These are phyloP conservation scores for Dasysyrphus tricinctus DNA, from an alignment of 2,888 invertebrate genomes.

Conservation along the genomic window DNA sequence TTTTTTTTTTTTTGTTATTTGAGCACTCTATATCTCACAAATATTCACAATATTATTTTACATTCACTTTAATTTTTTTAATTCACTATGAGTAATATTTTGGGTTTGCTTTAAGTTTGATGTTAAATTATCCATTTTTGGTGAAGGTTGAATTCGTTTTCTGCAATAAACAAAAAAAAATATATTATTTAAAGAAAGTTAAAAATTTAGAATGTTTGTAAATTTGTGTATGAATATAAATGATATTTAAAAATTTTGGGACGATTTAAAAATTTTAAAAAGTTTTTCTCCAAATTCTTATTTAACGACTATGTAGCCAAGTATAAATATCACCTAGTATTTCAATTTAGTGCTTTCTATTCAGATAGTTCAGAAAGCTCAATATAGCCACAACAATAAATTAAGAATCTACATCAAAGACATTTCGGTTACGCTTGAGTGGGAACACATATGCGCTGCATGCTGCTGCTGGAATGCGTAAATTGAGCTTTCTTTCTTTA, in stretches of 20 bases:
- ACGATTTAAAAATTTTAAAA: neutral
- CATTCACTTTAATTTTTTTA: neutral
- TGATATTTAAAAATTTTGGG: neutral
- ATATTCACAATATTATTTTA: slow-evolving; percentile 1
- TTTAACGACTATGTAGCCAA: neutral
- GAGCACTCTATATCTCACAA: neutral
- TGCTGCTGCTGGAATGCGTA: slow-evolving; percentile 48
- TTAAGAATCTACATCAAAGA: neutral
- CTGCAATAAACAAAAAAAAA: slow-evolving; percentile 1
- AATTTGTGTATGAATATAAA: neutral
- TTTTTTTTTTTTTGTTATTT: neutral
- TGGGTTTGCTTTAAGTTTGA: neutral
- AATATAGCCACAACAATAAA: neutral
- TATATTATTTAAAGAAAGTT: neutral
- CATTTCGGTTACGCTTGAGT: slow-evolving; percentile 44
- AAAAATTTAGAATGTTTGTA: neutral
- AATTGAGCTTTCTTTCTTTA: slow-evolving; percentile 62
- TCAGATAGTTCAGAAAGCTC: no score
- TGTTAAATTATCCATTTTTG: slow-evolving; percentile 24
- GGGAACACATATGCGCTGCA: slow-evolving; percentile 28
- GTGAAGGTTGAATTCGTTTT: neutral
- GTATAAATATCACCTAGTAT: neutral
- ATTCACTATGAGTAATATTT: neutral
- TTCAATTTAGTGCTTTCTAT: neutral
- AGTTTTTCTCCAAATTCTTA: neutral